Evolutionary conservation across 2,888 invertebrate species (phyloP), one percentile per base, ranked within the genome.

Genomic region (Tetanocera ferruginea): DNA sequence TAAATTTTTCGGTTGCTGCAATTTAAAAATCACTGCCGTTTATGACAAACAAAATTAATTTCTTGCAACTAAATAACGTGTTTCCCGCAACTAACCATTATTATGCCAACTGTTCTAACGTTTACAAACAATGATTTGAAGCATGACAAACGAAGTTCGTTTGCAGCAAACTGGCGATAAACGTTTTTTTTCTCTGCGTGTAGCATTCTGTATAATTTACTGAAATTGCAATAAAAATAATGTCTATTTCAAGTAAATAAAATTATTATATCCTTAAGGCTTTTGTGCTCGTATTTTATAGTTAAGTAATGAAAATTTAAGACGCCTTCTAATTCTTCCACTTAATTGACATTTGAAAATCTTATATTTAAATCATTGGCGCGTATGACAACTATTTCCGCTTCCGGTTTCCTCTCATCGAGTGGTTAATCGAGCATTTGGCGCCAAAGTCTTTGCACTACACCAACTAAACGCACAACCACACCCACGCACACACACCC

Each of bases 401-500:
- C 64, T 82, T 80, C 80, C 81, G 80, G 70, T 80, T 81, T 79
- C 81, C 81, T 76, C 79, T 80, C 76, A 77, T 74, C 71, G 37
- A 51, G 64, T 77, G 77, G 81, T 81, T 79, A 82, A 82, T 82
- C 81, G 80, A 79, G 81, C 77, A 81, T 80, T 81, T 80, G 81
- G 80, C 82, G 81, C 81, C 81, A 80, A 79, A 60, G 57, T 72
- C 57, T 28, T 55, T 57, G 55, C 55, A 71, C 5, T 34, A 37
- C 28, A 71, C 17, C 25, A 60, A 60, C 37, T 43, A 23, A 71
- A 55, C 23, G 31, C 52, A 57, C 14, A n/a, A 19, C 43, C 23
- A 11, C 43, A n/a, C 67, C 37, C 25, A 37, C 43, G 6, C 60
- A 43, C 67, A 43, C 49, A 23, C 67, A 67, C 11, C 67, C 67